phyloP scores from a whole-genome alignment of 1,140 invertebrate genomes.

The Antheraea mylitta region DNA sequence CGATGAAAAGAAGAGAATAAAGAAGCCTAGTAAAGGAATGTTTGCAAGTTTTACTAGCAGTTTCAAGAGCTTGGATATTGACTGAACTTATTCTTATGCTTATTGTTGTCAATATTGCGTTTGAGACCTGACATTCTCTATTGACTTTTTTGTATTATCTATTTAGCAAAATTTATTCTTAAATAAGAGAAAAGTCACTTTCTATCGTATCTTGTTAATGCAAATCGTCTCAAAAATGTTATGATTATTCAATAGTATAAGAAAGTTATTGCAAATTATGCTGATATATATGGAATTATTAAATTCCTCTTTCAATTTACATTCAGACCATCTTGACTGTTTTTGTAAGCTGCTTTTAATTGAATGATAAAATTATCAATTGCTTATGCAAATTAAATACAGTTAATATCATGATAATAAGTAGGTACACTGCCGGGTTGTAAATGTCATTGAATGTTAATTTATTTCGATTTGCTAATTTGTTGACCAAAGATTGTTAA shows the following conservation, averaged over 20 bases:
- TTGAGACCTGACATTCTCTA: slow-evolving; percentile 33
- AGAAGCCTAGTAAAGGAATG: slow-evolving; percentile 73
- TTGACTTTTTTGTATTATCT: slow-evolving; percentile 2
- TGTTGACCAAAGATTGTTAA: too few relatives aligned
- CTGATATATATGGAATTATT: not conserved
- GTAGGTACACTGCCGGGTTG: too few relatives aligned
- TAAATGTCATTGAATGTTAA: too few relatives aligned
- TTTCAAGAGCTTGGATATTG: slow-evolving; percentile 71
- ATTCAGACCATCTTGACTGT: too few relatives aligned
- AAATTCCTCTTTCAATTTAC: too few relatives aligned
- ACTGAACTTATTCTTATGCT: slow-evolving; percentile 39
- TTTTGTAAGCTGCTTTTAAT: too few relatives aligned
- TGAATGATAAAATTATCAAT: too few relatives aligned
- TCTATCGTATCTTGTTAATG: too few relatives aligned
- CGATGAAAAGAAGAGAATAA: slow-evolving; percentile 74
- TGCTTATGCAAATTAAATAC: too few relatives aligned
- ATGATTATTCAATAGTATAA: not conserved
- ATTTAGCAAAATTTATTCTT: not conserved
- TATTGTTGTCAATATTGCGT: slow-evolving; percentile 12
- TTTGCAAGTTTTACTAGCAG: slow-evolving; percentile 71
- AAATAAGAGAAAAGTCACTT: not conserved
- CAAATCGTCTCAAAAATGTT: not conserved
- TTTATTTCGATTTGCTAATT: too few relatives aligned
- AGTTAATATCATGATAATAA: too few relatives aligned
- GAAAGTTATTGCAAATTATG: not conserved